phyloP scores from a whole-genome alignment of 2,113 vertebrate genomes.

The Leiothrix lutea region DNA sequence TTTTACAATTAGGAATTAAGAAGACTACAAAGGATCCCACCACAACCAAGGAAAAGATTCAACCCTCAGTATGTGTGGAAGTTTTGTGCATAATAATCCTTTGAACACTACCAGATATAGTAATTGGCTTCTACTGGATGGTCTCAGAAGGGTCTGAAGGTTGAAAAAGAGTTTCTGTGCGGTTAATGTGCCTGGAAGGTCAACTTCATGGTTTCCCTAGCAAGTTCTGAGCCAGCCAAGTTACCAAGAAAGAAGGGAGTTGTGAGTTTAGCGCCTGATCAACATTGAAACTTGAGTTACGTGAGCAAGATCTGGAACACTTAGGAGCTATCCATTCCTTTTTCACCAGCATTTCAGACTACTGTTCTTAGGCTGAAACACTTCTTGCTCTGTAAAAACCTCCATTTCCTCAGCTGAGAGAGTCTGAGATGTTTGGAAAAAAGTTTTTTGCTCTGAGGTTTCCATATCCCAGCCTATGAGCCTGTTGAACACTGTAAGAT shows the following conservation, averaged over 20 bases:
- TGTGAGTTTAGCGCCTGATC: neutral
- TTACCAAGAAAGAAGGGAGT: neutral
- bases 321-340: neutral
- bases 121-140: neutral
- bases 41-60: neutral
- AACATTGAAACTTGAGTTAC: neutral
- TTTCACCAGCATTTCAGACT: neutral
- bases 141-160: neutral
- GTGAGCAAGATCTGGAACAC: neutral
- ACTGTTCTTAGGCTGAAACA: neutral
- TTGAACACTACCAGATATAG: neutral
- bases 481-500: neutral
- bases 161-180: neutral
- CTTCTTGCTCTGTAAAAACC: neutral
- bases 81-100: neutral
- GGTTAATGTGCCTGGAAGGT: neutral
- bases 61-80: neutral
- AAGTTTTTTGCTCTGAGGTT: neutral
- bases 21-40: neutral
- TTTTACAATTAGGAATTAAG: neutral
- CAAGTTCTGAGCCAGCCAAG: neutral
- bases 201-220: neutral
- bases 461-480: neutral
- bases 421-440: neutral
- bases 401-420: neutral